Conservation (phyloP, 1,140 invertebrate genomes). For the Daktulosphaira vitifoliae region DNA sequence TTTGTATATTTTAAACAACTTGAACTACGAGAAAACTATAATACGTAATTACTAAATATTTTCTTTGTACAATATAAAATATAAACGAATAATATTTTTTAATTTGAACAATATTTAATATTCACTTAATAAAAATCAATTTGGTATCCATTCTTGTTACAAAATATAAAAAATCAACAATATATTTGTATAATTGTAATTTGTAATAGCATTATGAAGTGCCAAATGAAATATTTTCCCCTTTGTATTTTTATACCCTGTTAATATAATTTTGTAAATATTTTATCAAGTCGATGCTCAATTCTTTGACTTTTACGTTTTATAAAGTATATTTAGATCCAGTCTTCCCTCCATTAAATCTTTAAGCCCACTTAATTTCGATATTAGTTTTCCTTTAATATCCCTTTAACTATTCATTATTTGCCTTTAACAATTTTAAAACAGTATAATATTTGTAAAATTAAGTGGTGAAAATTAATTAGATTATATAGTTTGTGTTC, state of each 20-base stretch:
- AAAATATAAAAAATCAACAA: conserved; percentile 12
- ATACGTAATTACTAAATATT: background rate
- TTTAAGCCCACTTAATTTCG: too few species aligned
- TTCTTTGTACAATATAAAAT: background rate
- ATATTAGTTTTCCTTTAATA: too few species aligned
- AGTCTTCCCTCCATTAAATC: conserved; percentile 17
- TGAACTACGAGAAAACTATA: too few species aligned
- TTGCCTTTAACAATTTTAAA: too few species aligned
- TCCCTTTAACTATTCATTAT: too few species aligned
- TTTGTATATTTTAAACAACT: too few species aligned
- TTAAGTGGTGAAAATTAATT: too few species aligned
- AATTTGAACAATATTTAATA: too few species aligned
- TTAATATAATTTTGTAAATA: conserved; percentile 31
- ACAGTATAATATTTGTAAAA: too few species aligned
- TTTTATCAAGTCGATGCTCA: conserved; percentile 31
- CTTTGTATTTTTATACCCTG: conserved; percentile 32
- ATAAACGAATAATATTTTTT: conserved; percentile 16
- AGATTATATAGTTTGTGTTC: too few species aligned
- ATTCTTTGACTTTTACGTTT: conserved; percentile 24
- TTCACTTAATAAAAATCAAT: conserved; percentile 3
- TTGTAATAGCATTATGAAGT: conserved; percentile 5
- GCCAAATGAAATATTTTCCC: conserved; percentile 33
- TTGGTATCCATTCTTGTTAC: conserved; percentile 3
- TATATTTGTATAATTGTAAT: conserved; percentile 4
- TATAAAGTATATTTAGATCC: conserved; percentile 17